Evolutionary conservation across 1,140 invertebrate genomes (phyloP), one percentile per base, ranked within the genome.

Genomic region (Galleria mellonella): DNA sequence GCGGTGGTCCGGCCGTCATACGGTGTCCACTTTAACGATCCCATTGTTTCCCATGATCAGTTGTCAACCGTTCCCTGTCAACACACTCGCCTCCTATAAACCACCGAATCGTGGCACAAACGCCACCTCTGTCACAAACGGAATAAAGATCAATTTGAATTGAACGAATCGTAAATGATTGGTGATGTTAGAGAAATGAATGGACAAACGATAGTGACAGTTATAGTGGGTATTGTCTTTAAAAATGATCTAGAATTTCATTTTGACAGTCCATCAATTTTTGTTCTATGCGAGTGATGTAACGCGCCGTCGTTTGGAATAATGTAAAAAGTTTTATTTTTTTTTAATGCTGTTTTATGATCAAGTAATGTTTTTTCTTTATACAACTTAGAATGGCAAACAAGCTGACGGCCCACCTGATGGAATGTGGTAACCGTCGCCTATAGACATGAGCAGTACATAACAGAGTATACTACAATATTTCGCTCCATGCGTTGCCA

Each of bases 31-130:
- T 73, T 65, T 83, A 83, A 83, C 68, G 74, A 79, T 65, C 57
- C 76, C 63, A 83, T 83, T 83, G 78, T 83, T 78, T 75, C 52
- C 68, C 51, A 68, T 62, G 65, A 78, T 77, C 72, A 69, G 58
- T 72, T 78, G 75, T 77, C 78, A 77, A 74, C 72, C 60, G 68
- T 28, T 49, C 68, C 56, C 64, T 52, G 62, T 55, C 58, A 56
- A 39, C 42, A 58, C 50, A 47, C 51, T 46, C 45, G 55, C 32
- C 14, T 36, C 47, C 17, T 2, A 6, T 3, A 6, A 23, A 23
- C 17, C 6, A 23, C 17, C 17, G n/a, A n/a, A n/a, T n/a, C n/a
- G n/a, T n/a, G n/a, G n/a, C n/a, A n/a, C n/a, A n/a, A 23, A 3
- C 6, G 6, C 17, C 2, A 39, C 41, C 36, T 48, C 37, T 9